Base-by-base conservation (phyloP, 2,888 invertebrate species). In the Pinctada fucata region DNA sequence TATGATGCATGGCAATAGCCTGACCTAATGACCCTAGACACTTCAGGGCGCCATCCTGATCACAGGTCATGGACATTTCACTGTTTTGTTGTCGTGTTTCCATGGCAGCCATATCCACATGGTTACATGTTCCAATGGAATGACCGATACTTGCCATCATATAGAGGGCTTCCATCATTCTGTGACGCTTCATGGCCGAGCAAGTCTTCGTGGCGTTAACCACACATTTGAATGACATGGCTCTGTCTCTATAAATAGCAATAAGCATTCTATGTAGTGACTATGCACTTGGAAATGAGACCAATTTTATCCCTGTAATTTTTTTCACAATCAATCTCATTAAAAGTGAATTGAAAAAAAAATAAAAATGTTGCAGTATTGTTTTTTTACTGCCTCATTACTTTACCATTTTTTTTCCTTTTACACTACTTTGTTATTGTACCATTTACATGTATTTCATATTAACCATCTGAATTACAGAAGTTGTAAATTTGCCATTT, bases 1-100 rank as follows among this genome's bases (percentile, higher is more conserved):
- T 65, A 4, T 73, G 58, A 10, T 72, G 69, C 13, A 58, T 31
- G 13, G 66, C 58, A 5, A 79, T 74, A 16, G 76, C 52, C 10
- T 68, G 47, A 77, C 76, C 70, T 48, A 79, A 71, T 51, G 64
- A 66, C 69, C 79, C 74, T 65, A 79, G 52, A 79, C 79, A 79
- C 10, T 74, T 66, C 65, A 69, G 66, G 10, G 79, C 79, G 31
- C 71, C 76, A 3, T 74, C 64, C n/a, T 74, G 65, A 13, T 76
- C 52, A 58, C 79, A 79, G 8, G 70, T 52, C 10, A 4, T 3
- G 48, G 48, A n/a, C 67, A 49, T 71, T 6, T 31, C 67, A 10
- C 50, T 52, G 13, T 48, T 51, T 31, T 31, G 31, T 31, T 31
- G 31, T 31, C 31, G 31, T 31, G 31, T 31, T 52, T 71, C 58